Evolutionary conservation across 2,797 vertebrate species (phyloP).

Genomic region (Muscicapa comitata): DNA sequence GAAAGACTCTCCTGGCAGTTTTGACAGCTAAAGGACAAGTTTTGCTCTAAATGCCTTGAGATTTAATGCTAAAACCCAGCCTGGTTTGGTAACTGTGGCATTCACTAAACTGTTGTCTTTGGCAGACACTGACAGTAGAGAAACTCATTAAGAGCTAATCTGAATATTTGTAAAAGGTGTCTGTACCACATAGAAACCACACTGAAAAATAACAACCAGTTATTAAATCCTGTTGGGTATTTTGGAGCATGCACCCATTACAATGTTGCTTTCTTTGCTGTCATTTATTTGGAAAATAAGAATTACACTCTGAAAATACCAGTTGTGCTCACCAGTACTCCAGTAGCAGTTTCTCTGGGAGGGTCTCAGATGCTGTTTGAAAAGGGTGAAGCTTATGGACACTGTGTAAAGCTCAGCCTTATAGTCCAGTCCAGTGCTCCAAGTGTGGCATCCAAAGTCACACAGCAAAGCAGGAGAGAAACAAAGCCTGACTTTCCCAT

Average conservation of each 20-base stretch:
- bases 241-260: background rate
- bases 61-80: background rate
- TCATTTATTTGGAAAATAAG: background rate
- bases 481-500: background rate
- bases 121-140: background rate
- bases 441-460: background rate
- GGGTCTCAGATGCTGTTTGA: background rate
- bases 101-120: background rate
- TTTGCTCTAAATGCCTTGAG: background rate
- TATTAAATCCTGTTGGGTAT: background rate
- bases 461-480: background rate
- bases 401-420: background rate
- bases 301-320: fast-evolving
- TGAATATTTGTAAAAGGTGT: background rate
- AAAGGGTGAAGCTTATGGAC: background rate
- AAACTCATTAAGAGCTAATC: background rate
- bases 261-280: background rate
- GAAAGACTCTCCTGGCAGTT: background rate
- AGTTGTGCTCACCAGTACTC: background rate
- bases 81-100: background rate
- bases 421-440: background rate
- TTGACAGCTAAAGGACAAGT: background rate
- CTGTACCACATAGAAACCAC: background rate
- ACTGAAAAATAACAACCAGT: background rate
- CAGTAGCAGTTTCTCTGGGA: background rate